A percentile compares a stretch with the other conserved stretches of the same genome.
These are phyloP conservation scores for Pterocles gutturalis DNA, from an alignment of 2,113 vertebrate species.

Conservation along the genomic window DNA sequence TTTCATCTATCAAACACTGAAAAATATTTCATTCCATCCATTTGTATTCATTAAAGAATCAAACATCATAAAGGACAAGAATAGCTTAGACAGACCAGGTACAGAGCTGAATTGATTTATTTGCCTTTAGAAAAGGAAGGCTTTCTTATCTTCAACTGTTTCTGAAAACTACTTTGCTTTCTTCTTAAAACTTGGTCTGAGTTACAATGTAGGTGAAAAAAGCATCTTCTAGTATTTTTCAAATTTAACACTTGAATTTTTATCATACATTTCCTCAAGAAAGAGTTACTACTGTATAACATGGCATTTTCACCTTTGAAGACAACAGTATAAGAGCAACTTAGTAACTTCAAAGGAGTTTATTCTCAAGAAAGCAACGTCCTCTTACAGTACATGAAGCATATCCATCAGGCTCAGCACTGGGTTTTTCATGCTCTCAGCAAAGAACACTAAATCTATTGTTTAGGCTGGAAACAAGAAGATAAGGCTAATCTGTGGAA, in stretches of 20 bases:
- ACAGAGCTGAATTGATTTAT: background rate
- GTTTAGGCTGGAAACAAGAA: background rate
- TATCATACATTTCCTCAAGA: background rate
- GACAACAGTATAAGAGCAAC: background rate
- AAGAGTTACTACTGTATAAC: background rate
- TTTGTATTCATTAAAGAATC: background rate
- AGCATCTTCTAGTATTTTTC: background rate
- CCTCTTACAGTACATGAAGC: background rate
- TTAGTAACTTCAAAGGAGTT: background rate
- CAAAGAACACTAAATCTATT: background rate
- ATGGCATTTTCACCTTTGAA: background rate
- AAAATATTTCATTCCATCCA: background rate
- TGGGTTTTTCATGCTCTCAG: background rate
- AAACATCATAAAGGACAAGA: background rate
- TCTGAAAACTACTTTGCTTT: background rate
- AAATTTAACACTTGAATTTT: background rate
- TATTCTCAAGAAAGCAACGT: background rate
- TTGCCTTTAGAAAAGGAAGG: background rate
- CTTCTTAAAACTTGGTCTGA: background rate
- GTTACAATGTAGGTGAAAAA: background rate
- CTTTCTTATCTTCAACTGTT: background rate
- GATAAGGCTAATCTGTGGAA: background rate
- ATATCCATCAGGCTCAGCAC: background rate
- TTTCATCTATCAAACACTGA: background rate
- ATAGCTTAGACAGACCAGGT: background rate